A percentile compares a stretch with the other conserved stretches of the same genome.
phyloP scores from a whole-genome alignment of 2,797 vertebrate species.

The Pantherophis vulpinus region DNA sequence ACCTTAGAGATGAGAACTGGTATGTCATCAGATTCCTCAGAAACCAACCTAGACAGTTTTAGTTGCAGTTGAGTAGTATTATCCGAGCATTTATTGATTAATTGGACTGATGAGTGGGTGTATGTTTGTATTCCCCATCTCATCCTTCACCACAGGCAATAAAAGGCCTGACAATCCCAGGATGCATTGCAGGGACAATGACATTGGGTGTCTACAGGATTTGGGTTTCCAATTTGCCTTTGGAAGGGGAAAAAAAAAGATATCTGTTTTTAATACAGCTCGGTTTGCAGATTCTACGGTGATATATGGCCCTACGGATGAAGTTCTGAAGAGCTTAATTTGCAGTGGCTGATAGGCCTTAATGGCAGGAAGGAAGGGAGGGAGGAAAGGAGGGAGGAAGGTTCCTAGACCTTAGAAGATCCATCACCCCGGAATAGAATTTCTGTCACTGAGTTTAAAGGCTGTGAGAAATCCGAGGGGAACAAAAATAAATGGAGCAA shows the following conservation, averaged over 20 bases:
- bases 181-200: too few relatives aligned
- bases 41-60: not conserved
- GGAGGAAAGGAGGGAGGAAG: slow-evolving; percentile 57
- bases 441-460: slow-evolving; percentile 56
- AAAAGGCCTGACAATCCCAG: not conserved
- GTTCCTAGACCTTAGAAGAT: slow-evolving; percentile 66
- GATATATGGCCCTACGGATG: slow-evolving; percentile 68
- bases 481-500: slow-evolving; percentile 23
- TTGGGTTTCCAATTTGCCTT: not conserved
- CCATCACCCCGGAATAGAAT: slow-evolving; percentile 68
- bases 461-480: slow-evolving; percentile 15
- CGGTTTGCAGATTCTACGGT: slow-evolving; percentile 65
- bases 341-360: slow-evolving; percentile 68
- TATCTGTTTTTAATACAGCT: not conserved
- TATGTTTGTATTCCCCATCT: not conserved
- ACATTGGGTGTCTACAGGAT: too few relatives aligned
- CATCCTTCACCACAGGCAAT: not conserved
- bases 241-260: not conserved
- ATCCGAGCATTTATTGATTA: not conserved
- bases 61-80: not conserved
- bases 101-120: not conserved
- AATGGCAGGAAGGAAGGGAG: slow-evolving; percentile 76
- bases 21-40: not conserved
- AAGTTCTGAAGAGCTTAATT: slow-evolving; percentile 63
- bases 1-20: not conserved